Evolutionary conservation across 2,797 vertebrate genomes (phyloP).

Genomic region (Nyctalus aviator): DNA sequence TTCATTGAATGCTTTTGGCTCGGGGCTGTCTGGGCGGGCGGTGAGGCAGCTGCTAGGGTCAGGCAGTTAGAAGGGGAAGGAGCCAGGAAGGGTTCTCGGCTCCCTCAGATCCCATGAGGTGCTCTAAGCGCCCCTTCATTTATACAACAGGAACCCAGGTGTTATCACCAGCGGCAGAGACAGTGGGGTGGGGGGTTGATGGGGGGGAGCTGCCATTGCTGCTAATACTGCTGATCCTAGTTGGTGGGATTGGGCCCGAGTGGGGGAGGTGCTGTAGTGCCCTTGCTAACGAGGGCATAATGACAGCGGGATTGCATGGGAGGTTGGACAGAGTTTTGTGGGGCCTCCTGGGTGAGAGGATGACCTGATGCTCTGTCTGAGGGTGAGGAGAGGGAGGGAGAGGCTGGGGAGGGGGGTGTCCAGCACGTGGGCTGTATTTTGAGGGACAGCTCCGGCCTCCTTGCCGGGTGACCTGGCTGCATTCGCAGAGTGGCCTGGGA

Average conservation of each 20-base stretch:
- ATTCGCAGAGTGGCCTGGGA: not conserved
- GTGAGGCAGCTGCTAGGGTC: not conserved
- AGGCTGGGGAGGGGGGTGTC: not conserved
- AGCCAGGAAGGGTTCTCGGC: not conserved
- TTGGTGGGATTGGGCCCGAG: not conserved
- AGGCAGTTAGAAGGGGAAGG: not conserved
- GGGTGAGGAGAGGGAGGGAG: not conserved
- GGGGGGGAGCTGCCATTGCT: not conserved
- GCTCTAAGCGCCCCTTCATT: not conserved
- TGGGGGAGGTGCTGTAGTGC: rapidly evolving
- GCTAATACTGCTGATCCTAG: not conserved
- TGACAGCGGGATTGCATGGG: not conserved
- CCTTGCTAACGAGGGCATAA: rapidly evolving
- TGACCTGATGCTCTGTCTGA: not conserved
- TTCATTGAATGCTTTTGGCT: not conserved
- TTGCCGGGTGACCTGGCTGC: not conserved
- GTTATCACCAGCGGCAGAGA: not conserved
- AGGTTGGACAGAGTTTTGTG: not conserved
- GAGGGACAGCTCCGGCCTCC: not conserved
- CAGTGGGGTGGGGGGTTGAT: no score
- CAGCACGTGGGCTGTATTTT: not conserved
- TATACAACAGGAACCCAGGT: not conserved
- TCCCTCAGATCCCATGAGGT: not conserved
- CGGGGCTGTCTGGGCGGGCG: not conserved
- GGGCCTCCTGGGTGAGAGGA: not conserved